These are phyloP conservation scores for Alcedo atthis DNA, from an alignment of 2,797 vertebrate genomes.

Conservation along the genomic window DNA sequence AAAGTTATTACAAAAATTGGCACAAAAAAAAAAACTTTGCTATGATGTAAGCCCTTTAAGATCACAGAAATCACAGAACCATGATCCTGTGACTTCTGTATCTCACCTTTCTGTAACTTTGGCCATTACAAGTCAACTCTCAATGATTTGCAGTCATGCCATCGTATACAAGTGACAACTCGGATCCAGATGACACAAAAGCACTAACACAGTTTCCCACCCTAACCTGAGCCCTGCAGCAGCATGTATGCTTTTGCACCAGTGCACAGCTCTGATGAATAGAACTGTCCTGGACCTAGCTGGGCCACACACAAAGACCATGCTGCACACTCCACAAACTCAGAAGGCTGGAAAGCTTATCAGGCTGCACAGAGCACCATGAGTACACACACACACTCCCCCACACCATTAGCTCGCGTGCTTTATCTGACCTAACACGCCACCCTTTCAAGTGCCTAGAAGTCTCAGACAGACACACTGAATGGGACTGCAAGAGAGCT, in stretches of 20 bases:
- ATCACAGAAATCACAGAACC: too few species aligned
- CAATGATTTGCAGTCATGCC: not conserved
- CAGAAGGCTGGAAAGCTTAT: not conserved
- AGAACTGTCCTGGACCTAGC: not conserved
- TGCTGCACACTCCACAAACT: not conserved
- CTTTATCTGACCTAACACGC: not conserved
- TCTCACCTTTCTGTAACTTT: not conserved
- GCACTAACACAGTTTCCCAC: not conserved
- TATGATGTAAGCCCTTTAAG: not conserved
- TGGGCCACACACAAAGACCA: accelerated
- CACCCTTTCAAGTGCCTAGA: not conserved
- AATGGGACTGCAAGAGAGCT: not conserved
- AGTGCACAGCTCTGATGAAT: not conserved
- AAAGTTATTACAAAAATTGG: not conserved
- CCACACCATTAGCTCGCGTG: not conserved
- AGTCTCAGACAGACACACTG: not conserved
- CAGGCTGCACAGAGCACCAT: not conserved
- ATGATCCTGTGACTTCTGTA: not conserved
- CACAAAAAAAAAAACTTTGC: not conserved
- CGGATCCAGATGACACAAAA: not conserved
- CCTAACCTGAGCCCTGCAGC: not conserved
- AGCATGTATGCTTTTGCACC: not conserved
- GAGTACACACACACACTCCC: too few species aligned
- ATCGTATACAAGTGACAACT: not conserved
- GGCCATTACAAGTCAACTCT: not conserved